Evolutionary conservation across 1,140 invertebrate genomes (phyloP), one percentile per base, ranked within the genome.

Genomic region (Drosophila prosaltans): DNA sequence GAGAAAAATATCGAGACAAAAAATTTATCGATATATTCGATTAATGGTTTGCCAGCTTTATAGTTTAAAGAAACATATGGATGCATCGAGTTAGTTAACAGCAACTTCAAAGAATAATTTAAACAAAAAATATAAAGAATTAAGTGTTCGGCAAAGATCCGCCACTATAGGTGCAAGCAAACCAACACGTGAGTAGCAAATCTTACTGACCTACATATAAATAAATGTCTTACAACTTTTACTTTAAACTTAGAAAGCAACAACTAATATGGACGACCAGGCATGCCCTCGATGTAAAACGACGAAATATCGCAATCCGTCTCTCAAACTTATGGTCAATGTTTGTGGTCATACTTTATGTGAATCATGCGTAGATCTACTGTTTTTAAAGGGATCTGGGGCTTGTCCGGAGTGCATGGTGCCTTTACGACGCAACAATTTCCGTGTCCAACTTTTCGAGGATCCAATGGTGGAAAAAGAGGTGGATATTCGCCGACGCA

Each of bases 211-310:
- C 32, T 36, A 36, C 6, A 3, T 5, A 4, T 36, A 6, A 36
- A 3, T 6, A 36, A 2, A 3, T 7, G 6, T 36, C 32, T 36
- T 36, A 5, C 3, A 36, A 36, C 3, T 6, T 36, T 36, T 3
- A 30, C 2, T 30, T 30, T 36, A 36, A 36, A 36, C 6, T 36
- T 36, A 36, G 32, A 1, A 36, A 36, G 32, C 32, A 6, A 36
- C 6, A 3, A 60, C 54, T 68, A 91, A 65, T 54, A 97, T 97
- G 96, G 96, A 97, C 74, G 97, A 98, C 83, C 96, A 97, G 93
- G 96, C 95, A 11, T 99, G 99, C 93, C 98, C 98, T 73, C 94
- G 97, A 92, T 99, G 99, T 93, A 99, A 99, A 94, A 99, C 98
- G 30, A 99, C 97, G 55, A 99, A 99, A 94, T 99, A 99, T 92